These are phyloP conservation scores for Clytia hemisphaerica DNA, from an alignment of 30 jellyfish, hydroid and myxozoan species.

Conservation along the genomic window DNA sequence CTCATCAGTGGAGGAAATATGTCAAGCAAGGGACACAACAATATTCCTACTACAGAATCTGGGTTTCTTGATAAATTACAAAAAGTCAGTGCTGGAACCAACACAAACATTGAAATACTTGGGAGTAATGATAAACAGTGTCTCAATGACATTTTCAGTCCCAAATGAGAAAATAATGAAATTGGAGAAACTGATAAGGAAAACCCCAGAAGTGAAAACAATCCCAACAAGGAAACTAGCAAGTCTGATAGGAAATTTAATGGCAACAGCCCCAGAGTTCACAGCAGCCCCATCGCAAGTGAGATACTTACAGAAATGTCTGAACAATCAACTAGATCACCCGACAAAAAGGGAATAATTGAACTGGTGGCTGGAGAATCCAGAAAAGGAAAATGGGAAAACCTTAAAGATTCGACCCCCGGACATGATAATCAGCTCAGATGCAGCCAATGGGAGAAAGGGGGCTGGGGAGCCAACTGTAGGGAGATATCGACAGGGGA, in stretches of 20 bases:
- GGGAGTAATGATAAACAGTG: too few species aligned
- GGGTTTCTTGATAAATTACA: constrained; percentile 13
- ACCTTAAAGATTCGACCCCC: constrained; percentile 8
- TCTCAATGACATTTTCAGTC: constrained; percentile 2
- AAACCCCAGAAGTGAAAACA: neutral
- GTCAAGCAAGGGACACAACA: too few species aligned
- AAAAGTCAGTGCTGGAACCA: too few species aligned
- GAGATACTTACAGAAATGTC: constrained; percentile 3
- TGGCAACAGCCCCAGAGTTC: constrained; percentile 16
- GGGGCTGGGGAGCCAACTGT: constrained; percentile 19
- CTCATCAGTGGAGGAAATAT: too few species aligned
- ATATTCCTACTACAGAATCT: too few species aligned
- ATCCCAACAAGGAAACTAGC: constrained; percentile 8
- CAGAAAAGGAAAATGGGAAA: neutral
- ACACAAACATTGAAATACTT: too few species aligned
- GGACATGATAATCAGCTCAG: constrained; percentile 8
- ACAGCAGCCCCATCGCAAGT: constrained; percentile 23
- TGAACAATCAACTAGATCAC: neutral
- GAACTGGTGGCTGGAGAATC: constrained; percentile 16
- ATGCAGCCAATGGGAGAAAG: constrained; percentile 3
- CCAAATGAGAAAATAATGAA: neutral
- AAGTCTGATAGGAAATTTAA: too few species aligned
- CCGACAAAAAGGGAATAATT: neutral
- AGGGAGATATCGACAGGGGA: constrained; percentile 11
- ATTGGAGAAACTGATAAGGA: neutral